These are phyloP conservation scores for Tragelaphus scriptus DNA, from an alignment of 2,113 vertebrate species.

Conservation along the genomic window DNA sequence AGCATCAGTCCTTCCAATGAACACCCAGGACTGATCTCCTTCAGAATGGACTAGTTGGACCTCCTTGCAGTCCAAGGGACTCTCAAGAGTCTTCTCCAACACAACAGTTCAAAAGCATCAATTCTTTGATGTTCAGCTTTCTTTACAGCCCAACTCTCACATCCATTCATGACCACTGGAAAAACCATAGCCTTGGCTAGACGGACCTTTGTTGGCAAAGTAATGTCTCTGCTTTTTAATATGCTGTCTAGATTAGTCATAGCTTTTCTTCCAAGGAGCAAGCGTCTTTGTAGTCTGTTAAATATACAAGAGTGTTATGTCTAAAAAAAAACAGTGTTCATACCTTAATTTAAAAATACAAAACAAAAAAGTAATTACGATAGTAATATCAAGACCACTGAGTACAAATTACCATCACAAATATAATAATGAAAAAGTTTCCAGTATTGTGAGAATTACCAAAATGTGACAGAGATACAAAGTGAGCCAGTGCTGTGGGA, in stretches of 20 bases:
- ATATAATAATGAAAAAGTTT: background rate
- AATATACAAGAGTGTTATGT: background rate
- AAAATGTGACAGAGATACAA: background rate
- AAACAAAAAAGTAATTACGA: background rate
- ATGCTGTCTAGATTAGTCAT: background rate
- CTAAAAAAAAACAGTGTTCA: background rate
- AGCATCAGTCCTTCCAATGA: background rate
- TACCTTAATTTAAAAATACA: background rate
- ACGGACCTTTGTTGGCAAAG: background rate
- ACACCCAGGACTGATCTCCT: background rate
- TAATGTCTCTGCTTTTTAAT: background rate
- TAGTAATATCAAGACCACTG: background rate
- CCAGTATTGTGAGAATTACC: background rate
- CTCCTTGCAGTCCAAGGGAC: background rate
- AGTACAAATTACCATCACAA: background rate
- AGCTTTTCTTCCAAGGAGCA: background rate
- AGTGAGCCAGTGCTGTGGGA: background rate
- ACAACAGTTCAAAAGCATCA: background rate
- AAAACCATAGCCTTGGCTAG: background rate
- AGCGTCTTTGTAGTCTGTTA: background rate
- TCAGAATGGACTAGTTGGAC: background rate
- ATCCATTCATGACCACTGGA: background rate
- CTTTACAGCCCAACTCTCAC: background rate
- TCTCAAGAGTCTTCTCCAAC: background rate
- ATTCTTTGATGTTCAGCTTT: rapidly evolving